Conservation (phyloP, 2,888 invertebrate species). For the Encarsia formosa region DNA sequence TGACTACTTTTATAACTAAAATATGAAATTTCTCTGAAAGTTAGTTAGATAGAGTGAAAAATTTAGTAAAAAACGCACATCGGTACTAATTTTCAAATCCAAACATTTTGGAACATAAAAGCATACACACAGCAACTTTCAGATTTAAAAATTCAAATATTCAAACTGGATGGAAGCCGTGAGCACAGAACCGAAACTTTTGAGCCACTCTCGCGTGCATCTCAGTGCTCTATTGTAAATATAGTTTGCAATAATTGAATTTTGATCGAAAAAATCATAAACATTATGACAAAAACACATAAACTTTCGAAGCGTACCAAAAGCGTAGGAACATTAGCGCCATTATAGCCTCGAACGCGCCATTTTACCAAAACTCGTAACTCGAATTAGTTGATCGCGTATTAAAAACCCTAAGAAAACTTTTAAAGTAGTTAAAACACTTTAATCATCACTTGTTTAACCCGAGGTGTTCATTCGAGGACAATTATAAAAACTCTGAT, state of each 20-base stretch:
- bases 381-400: constrained; percentile 1
- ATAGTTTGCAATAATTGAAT: no score
- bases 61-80: neutral
- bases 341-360: constrained; percentile 50
- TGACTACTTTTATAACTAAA: neutral
- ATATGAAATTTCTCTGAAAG: neutral
- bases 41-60: neutral
- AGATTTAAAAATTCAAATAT: constrained; percentile 51
- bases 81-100: constrained; percentile 12
- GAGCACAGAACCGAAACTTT: neutral
- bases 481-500: no score
- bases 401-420: no score
- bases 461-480: no score
- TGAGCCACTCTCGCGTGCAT: no score
- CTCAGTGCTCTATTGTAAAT: no score
- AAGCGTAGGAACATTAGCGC: constrained; percentile 47
- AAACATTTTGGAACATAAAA: constrained; percentile 11
- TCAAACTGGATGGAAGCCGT: constrained; percentile 35
- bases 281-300: constrained; percentile 35
- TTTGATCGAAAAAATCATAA: constrained; percentile 20
- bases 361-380: constrained; percentile 44
- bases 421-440: no score
- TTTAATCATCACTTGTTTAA: no score
- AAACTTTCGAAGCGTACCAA: constrained; percentile 35
- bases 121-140: constrained; percentile 7